Conservation (phyloP, 2,888 invertebrate species). For the Phragmatobia fuliginosa region DNA sequence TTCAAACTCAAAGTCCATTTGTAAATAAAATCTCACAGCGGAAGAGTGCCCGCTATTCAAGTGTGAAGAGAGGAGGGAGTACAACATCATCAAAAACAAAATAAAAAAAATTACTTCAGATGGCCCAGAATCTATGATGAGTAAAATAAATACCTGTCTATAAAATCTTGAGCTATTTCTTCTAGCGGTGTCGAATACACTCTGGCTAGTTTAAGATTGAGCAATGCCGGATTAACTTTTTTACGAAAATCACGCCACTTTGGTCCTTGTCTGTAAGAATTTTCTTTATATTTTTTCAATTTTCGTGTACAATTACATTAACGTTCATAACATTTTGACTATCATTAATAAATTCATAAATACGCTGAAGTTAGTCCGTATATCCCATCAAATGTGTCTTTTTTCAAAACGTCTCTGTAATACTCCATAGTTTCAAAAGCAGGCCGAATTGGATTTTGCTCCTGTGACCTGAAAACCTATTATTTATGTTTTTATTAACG, state of each 20-base stretch:
- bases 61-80: too few species aligned
- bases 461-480: conserved; percentile 19
- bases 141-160: conserved; percentile 60
- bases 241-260: conserved; percentile 89
- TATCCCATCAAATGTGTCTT: conserved; percentile 17
- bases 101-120: too few species aligned
- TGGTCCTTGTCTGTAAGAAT: conserved; percentile 84
- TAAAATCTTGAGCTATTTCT: conserved; percentile 78
- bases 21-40: too few species aligned
- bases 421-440: conserved; percentile 24
- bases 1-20: too few species aligned
- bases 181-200: conserved; percentile 81
- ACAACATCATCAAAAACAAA: too few species aligned
- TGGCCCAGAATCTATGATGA: too few species aligned
- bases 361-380: conserved; percentile 21
- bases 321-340: conserved; percentile 23
- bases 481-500: background rate
- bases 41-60: too few species aligned
- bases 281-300: background rate
- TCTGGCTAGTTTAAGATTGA: conserved; percentile 87
- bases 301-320: conserved; percentile 21
- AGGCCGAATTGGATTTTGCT: conserved; percentile 19
- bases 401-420: conserved; percentile 17
- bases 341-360: background rate
- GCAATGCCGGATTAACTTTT: conserved; percentile 89